These are phyloP conservation scores for Carassius auratus DNA, from an alignment of 2,113 vertebrate species.

Conservation along the genomic window DNA sequence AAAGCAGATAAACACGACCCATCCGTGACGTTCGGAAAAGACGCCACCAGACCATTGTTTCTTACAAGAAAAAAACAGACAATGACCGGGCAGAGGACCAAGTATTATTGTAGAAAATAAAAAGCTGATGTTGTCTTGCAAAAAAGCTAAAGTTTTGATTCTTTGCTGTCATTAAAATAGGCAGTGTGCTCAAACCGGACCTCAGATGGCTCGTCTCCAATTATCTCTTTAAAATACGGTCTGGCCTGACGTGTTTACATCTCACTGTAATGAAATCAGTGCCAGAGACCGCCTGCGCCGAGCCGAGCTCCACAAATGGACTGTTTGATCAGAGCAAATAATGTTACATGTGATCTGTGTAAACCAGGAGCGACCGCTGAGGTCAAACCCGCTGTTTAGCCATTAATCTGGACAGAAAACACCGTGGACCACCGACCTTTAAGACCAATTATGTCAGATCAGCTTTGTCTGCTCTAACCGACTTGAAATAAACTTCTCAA, in stretches of 20 bases:
- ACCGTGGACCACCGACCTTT: conserved; percentile 21
- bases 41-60: not conserved
- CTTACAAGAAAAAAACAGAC: not conserved
- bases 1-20: not conserved
- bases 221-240: conserved; percentile 61
- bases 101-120: conserved; percentile 7
- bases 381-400: conserved; percentile 57
- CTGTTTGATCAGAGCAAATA: conserved; percentile 11
- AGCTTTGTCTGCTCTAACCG: conserved; percentile 58
- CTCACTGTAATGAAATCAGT: conserved; percentile 54
- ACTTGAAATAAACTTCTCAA: conserved; percentile 58
- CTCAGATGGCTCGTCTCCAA: conserved; percentile 44
- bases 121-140: conserved; percentile 24
- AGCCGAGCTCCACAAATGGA: conserved; percentile 40
- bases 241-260: conserved; percentile 60
- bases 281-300: conserved; percentile 37
- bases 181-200: conserved; percentile 12
- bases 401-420: conserved; percentile 52
- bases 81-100: conserved; percentile 37
- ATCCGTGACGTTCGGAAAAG: not conserved
- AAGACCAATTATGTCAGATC: conserved; percentile 65
- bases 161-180: not conserved
- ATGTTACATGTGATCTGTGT: conserved; percentile 26
- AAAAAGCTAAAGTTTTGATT: not conserved
- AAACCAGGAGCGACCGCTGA: conserved; percentile 31